Evolutionary conservation across 2,888 invertebrate species (phyloP).

Genomic region (Sminthurinus aureus): DNA sequence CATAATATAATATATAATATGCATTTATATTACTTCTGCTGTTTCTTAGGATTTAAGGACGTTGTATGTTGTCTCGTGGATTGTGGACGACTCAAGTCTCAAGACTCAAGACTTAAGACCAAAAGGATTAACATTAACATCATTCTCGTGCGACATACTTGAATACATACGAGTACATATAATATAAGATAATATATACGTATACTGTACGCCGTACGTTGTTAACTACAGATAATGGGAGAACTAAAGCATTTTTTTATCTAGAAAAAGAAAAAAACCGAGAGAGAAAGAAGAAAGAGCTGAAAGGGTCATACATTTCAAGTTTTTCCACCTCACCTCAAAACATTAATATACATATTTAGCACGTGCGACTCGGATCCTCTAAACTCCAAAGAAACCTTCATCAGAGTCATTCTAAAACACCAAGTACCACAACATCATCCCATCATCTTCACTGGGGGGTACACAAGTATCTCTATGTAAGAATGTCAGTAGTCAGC

Average conservation of each 20-base stretch:
- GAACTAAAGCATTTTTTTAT: slow-evolving; percentile 2
- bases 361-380: slow-evolving; percentile 59
- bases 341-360: slow-evolving; percentile 36
- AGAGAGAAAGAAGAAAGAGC: background rate
- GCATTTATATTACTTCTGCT: background rate
- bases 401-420: slow-evolving; percentile 33
- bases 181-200: background rate
- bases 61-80: background rate
- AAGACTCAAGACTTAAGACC: too few species aligned
- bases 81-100: background rate
- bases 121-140: background rate
- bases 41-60: background rate
- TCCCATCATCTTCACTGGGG: slow-evolving; percentile 42
- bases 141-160: slow-evolving; percentile 1
- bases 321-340: background rate
- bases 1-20: background rate
- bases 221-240: background rate
- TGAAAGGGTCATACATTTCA: slow-evolving; percentile 19
- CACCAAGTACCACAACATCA: slow-evolving; percentile 34
- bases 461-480: slow-evolving; percentile 14
- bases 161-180: background rate
- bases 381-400: slow-evolving; percentile 11
- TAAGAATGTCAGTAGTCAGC: background rate
- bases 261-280: background rate
- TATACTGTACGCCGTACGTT: background rate